Evolutionary conservation across 2,113 vertebrate genomes (phyloP), one percentile per base, ranked within the genome.

Genomic region (Anolis sagrei): DNA sequence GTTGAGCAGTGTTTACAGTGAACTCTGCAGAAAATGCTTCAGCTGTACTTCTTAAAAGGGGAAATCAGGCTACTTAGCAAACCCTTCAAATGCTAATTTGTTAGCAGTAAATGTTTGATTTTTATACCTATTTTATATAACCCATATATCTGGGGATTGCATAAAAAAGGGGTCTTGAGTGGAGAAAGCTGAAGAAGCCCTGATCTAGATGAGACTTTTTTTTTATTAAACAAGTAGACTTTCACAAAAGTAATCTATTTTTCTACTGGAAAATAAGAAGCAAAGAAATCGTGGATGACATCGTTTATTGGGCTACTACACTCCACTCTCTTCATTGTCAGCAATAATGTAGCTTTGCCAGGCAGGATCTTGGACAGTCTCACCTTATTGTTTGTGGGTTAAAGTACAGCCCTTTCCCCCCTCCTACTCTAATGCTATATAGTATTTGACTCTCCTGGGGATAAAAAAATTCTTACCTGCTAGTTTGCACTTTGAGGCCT

Each of bases 401-500:
- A 9, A 74, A 36, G 21, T 36, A 68, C 39, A 68, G 18, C 39
- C 25, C n/a, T 80, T 39, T 25, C 39, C 49, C 51, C 8, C 6
- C 34, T 73, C 32, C 36, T 8, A 61, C n/a, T 82, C 10, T 18
- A 14, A 72, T 82, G 6, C 13, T 72, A 44, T n/a, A 19, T 73
- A 61, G 81, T 7, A 25, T 19, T 36, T 58, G n/a, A 16, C 27
- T 1, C 49, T 39, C 10, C 4, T 32, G 54, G 27, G 34, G 48
- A 58, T 25, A 48, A 64, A 82, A 49, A 72, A 49, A 81, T 79
- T 85, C 97, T 97, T 97, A 99, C 98, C 98, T 97, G 98, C 98
- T 29, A 99, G 95, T 86, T 94, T 97, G 91, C 98, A 98, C 92
- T 95, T 97, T 7, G 96, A 94, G 79, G 97, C 97, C 94, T 99